These are phyloP conservation scores for Glaucidium brasilianum DNA, from an alignment of 2,113 vertebrate species.

Conservation along the genomic window DNA sequence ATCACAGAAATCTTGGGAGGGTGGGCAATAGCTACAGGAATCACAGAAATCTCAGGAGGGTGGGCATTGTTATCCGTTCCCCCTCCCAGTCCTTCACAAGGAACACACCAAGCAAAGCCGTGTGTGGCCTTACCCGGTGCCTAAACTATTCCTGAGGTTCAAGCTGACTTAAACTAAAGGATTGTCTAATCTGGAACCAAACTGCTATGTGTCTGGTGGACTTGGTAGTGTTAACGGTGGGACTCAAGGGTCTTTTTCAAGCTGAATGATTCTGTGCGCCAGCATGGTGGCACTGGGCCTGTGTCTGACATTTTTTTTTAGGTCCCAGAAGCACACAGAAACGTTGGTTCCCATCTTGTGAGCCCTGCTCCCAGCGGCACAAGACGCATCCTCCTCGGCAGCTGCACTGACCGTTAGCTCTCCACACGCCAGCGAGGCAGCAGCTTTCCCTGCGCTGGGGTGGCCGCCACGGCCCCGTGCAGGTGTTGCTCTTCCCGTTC, in stretches of 20 bases:
- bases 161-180: not conserved
- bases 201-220: rapidly evolving
- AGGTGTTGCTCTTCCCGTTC: rapidly evolving
- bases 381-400: rapidly evolving
- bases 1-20: no score
- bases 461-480: rapidly evolving
- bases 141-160: not conserved
- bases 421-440: no score
- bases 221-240: rapidly evolving
- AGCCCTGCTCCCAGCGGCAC: not conserved
- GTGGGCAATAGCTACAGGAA: not conserved
- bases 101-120: not conserved
- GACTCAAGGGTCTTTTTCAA: not conserved
- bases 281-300: rapidly evolving
- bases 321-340: not conserved
- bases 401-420: rapidly evolving
- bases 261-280: not conserved
- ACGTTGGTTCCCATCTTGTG: rapidly evolving
- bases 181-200: rapidly evolving
- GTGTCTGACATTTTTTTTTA: not conserved
- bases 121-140: not conserved
- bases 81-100: not conserved
- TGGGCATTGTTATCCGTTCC: rapidly evolving
- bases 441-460: rapidly evolving
- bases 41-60: not conserved